phyloP scores from a whole-genome alignment of 2,113 vertebrate species.

The Pholis gunnellus region DNA sequence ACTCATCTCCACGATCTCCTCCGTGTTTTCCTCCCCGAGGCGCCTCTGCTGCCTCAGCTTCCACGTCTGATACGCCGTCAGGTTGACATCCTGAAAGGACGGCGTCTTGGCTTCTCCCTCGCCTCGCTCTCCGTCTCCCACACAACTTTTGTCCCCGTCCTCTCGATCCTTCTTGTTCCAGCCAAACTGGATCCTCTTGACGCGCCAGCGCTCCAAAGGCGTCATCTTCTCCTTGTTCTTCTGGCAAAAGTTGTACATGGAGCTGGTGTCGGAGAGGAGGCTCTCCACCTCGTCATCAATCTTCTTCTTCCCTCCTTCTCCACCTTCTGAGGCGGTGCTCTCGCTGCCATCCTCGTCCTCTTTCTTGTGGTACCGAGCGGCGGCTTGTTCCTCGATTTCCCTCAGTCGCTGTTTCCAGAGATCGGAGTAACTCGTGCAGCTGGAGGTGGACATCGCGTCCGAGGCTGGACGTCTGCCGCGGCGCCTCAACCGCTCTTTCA shows the following conservation, averaged over 20 bases:
- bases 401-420: conserved; percentile 91
- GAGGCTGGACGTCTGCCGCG: conserved; percentile 65
- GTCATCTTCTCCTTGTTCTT: conserved; percentile 93
- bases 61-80: conserved; percentile 95
- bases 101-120: conserved; percentile 67
- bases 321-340: neutral
- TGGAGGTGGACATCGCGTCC: conserved; percentile 84
- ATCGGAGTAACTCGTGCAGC: conserved; percentile 86
- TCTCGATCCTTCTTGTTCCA: conserved; percentile 90
- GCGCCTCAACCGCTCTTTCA: conserved; percentile 82
- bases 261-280: conserved; percentile 88
- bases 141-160: conserved; percentile 69
- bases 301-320: conserved; percentile 65
- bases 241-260: conserved; percentile 94
- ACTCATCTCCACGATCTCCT: conserved; percentile 89
- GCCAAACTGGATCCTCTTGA: conserved; percentile 96
- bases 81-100: conserved; percentile 83
- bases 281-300: conserved; percentile 88
- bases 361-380: conserved; percentile 77
- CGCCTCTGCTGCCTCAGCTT: conserved; percentile 93
- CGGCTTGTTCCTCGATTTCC: conserved; percentile 91
- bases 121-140: conserved; percentile 70
- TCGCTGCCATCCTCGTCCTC: conserved; percentile 57
- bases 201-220: conserved; percentile 92
- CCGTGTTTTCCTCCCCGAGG: conserved; percentile 86